Evolutionary conservation across 2,797 vertebrate species (phyloP), one percentile per base, ranked within the genome.

Genomic region (Rhodeus uyekii): DNA sequence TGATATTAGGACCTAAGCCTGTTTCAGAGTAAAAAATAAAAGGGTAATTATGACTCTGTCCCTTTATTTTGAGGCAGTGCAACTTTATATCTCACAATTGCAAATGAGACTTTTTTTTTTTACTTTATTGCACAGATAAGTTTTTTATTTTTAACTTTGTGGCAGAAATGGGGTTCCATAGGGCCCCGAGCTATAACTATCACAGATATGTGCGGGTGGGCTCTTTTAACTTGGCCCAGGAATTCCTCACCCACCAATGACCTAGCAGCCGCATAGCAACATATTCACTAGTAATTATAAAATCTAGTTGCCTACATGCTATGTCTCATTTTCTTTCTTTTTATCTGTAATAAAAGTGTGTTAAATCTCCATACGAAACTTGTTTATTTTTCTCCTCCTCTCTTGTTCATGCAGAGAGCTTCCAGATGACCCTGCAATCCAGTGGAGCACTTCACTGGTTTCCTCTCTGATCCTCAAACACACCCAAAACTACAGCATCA

Each of bases 371-470:
- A 73, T 42, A 5, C 18, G 34, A 68, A 12, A 55, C 39, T 27
- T 75, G 42, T 27, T 10, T 16, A 4, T 27, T n/a, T 61, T 61
- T n/a, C 60, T 58, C n/a, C 58, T 76, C 34, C 60, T 71, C 27
- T 48, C 58, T 61, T 53, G 12, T 50, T 16, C 50, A 22, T 61
- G 46, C 89, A 99, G 98, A 86, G 92, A 95, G 42, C 95, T 99
- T 89, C 97, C 95, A 0, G 98, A 99, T 76, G 89, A 97, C 87
- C 97, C 98, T 6, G 88, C 85, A 39, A 92, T 92, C 9, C 91
- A 95, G 74, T 99, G 98, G 98, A 95, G 96, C 88, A 73, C 92
- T 0, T 87, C 92, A 0, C 85, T 93, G 76, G 92, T 96, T 0
- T 94, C 96, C 2, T 80, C 92, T 73, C 0, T 95, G 22, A 91